These are phyloP conservation scores for Cherax quadricarinatus DNA, from an alignment of 1,140 invertebrate genomes.

Conservation along the genomic window DNA sequence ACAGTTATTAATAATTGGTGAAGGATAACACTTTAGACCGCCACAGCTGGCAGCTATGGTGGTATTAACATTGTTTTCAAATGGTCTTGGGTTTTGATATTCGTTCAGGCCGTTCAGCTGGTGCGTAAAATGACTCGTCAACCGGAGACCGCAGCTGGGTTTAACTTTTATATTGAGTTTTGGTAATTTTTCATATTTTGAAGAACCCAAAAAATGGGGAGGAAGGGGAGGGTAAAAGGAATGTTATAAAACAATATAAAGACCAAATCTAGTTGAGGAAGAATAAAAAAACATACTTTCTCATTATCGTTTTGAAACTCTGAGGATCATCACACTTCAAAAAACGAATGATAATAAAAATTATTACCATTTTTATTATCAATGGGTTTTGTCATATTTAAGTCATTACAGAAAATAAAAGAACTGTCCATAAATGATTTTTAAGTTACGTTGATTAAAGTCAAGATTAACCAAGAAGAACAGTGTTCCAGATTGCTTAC, in stretches of 20 bases:
- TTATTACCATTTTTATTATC: neutral
- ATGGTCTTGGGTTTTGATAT: neutral
- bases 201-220: neutral
- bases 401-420: neutral
- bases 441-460: no score
- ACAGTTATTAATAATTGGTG: no score
- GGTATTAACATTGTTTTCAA: neutral
- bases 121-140: neutral
- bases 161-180: neutral
- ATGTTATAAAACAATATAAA: slow-evolving; percentile 52
- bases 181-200: neutral
- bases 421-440: neutral
- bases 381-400: neutral
- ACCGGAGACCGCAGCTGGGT: neutral
- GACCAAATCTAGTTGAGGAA: slow-evolving; percentile 30
- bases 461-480: neutral
- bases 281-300: neutral
- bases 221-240: slow-evolving; percentile 13
- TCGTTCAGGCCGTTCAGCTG: neutral
- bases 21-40: no score
- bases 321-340: neutral
- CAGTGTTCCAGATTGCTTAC: neutral
- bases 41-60: no score
- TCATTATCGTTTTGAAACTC: neutral
- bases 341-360: neutral